Evolutionary conservation across 2,113 vertebrate species (phyloP).

Genomic region (Catharus minimus): DNA sequence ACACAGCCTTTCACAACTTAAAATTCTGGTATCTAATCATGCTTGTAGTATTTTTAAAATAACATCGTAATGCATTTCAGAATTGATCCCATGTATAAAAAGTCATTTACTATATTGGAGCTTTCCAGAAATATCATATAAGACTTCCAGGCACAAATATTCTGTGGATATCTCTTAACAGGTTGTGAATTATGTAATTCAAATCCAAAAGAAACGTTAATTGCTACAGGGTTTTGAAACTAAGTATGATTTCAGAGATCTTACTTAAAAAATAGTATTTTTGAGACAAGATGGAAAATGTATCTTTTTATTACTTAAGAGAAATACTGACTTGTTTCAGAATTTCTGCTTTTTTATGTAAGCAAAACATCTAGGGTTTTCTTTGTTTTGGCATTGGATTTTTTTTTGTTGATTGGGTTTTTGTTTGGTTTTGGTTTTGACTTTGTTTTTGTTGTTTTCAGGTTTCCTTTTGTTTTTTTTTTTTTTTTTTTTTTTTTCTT

Average conservation of each 20-base stretch:
- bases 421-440: not conserved
- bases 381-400: not conserved
- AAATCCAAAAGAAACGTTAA: not conserved
- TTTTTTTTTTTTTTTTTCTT: too few relatives aligned
- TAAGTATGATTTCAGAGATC: not conserved
- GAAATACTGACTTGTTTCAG: not conserved
- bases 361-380: fast-evolving
- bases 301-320: not conserved
- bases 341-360: not conserved
- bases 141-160: not conserved
- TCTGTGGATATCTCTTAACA: not conserved
- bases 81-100: not conserved
- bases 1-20: not conserved
- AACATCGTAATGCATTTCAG: not conserved
- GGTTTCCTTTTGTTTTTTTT: not conserved
- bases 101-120: not conserved
- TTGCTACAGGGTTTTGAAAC: not conserved
- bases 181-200: not conserved
- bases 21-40: not conserved
- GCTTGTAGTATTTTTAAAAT: not conserved
- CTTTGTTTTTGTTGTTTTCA: not conserved
- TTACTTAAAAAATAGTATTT: not conserved
- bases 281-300: not conserved
- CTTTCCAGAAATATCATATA: not conserved
- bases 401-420: not conserved